Evolutionary conservation across 1,140 invertebrate genomes (phyloP).

Genomic region (Trachymyrmex septentrionalis): DNA sequence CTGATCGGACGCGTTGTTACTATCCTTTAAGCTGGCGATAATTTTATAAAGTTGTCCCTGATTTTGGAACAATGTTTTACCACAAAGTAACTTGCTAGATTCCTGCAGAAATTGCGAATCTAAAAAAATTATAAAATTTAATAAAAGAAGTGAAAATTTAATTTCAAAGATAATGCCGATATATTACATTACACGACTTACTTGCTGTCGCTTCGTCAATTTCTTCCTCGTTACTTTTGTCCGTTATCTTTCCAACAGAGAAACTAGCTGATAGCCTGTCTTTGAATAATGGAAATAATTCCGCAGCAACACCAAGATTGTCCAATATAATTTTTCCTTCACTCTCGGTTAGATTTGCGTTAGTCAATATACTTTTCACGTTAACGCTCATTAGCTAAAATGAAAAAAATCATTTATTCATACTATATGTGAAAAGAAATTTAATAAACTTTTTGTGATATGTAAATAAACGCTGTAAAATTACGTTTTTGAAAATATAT

Average conservation of each 20-base stretch:
- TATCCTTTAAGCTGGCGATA: slow-evolving; percentile 87
- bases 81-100: slow-evolving; percentile 88
- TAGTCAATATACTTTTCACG: slow-evolving; percentile 85
- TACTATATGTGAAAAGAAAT: too few relatives aligned
- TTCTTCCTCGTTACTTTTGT: slow-evolving; percentile 27
- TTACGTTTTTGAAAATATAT: slow-evolving; percentile 86
- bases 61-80: slow-evolving; percentile 86
- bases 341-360: slow-evolving; percentile 86
- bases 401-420: background rate
- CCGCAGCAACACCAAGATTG: slow-evolving; percentile 83
- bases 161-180: slow-evolving; percentile 17
- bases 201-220: slow-evolving; percentile 66
- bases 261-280: slow-evolving; percentile 78
- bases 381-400: slow-evolving; percentile 83
- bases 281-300: slow-evolving; percentile 85
- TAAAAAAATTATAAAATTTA: slow-evolving; percentile 44
- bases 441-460: background rate
- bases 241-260: slow-evolving; percentile 11
- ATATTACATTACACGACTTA: slow-evolving; percentile 46
- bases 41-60: slow-evolving; percentile 86
- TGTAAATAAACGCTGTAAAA: background rate
- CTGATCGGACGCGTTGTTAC: slow-evolving; percentile 85
- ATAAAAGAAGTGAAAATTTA: background rate
- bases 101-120: slow-evolving; percentile 85
- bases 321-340: slow-evolving; percentile 85